Evolutionary conservation across 1,140 invertebrate genomes (phyloP).

Genomic region (Temnothorax nylanderi): DNA sequence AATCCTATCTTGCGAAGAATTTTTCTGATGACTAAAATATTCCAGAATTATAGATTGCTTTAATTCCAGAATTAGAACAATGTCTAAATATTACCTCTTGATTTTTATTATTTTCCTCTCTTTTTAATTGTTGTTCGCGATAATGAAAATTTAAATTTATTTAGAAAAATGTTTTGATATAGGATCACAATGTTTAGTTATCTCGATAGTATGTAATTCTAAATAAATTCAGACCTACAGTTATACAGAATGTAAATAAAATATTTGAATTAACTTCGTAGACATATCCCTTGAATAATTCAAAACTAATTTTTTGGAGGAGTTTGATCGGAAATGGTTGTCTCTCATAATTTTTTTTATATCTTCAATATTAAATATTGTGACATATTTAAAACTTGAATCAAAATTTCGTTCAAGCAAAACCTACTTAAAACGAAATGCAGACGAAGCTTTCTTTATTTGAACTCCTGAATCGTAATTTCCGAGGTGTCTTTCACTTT

Average conservation of each 20-base stretch:
- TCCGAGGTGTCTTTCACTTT: conserved; percentile 7
- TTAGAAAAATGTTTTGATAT: not conserved
- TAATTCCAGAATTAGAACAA: not conserved
- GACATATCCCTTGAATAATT: not conserved
- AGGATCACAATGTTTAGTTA: not conserved
- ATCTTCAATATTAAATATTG: not conserved
- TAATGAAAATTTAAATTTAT: not conserved
- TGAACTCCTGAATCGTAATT: not conserved
- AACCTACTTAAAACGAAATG: not conserved
- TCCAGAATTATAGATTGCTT: no score
- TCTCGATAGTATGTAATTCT: not conserved
- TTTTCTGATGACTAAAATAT: not conserved
- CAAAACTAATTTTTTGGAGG: not conserved
- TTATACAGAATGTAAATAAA: not conserved
- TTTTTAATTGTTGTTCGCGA: not conserved
- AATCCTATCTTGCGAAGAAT: not conserved
- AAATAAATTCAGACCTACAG: not conserved
- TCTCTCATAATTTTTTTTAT: not conserved
- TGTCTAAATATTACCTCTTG: not conserved
- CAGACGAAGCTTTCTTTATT: not conserved
- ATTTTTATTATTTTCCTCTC: not conserved
- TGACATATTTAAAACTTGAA: not conserved
- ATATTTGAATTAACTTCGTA: not conserved
- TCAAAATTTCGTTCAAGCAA: not conserved
- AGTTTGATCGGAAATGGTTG: not conserved